Base-by-base conservation (phyloP, 2,113 vertebrate species). In the Megalops atlanticus region DNA sequence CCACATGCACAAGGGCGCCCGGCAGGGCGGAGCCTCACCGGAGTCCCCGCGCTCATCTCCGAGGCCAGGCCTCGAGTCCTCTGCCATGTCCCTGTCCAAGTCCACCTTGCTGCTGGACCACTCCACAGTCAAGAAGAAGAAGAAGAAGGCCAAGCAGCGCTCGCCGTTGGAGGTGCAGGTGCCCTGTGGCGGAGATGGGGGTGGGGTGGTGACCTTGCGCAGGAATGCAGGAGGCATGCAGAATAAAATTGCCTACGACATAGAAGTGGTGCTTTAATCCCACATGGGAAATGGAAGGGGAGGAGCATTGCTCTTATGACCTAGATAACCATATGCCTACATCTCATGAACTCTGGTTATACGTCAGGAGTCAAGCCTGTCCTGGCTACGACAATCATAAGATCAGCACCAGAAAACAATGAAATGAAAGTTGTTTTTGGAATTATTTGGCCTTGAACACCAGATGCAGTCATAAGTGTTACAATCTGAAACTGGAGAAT, bases 1-100 rank as follows among this genome's bases (percentile, higher is more conserved):
- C 69, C 87, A 79, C 75, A 86, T 81, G 2, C 92, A 93, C 79
- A 52, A 6, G 21, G 14, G 4, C 1, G 6, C 24, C n/a, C 15
- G 5, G 3, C 35, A 18, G 7, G 36, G 24, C 1, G 5, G 33
- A 3, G 16, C 39, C 31, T 38, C 31, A 27, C 31, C 47, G 12
- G 2, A 21, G 24, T 54, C 49, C 15, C 24, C 49, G 24, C 11
- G 21, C 11, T 69, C 64, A 1, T n/a, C n/a, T n/a, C n/a, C n/a
- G n/a, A n/a, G n/a, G n/a, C n/a, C n/a, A n/a, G n/a, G n/a, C n/a
- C n/a, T n/a, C n/a, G n/a, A n/a, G n/a, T n/a, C n/a, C n/a, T n/a
- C n/a, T n/a, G n/a, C n/a, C n/a, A n/a, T n/a, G n/a, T n/a, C n/a
- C n/a, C n/a, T n/a, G n/a, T n/a, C n/a, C n/a, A 64, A 64, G 58